Base-by-base conservation (phyloP, 2,113 vertebrate genomes). In the Ardeotis arabs region DNA sequence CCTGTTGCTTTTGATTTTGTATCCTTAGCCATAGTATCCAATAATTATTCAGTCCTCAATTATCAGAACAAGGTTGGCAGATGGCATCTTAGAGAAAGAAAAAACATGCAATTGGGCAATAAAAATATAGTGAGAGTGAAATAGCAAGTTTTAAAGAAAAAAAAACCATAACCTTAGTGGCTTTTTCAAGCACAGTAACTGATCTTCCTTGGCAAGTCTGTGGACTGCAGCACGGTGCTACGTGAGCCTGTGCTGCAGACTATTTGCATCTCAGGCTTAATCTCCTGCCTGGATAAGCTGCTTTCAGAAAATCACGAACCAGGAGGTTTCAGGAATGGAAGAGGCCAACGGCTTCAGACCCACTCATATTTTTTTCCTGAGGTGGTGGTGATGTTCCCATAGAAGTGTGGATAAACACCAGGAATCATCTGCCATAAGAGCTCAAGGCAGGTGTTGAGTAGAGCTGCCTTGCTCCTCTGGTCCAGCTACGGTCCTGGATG, bases 241-340 rank as follows among this genome's bases (percentile, higher is more conserved):
- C 2, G 3, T 66, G 64, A 94, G 64, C 84, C 64, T 59, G 41
- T 4, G 1, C 50, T 9, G 41, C 75, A 39, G 22, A 70, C 58
- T 31, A 18, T 88, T 83, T 88, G 28, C 35, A 45, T 84, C 87
- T 77, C 73, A 35, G 45, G 41, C 59, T 41, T 95, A 89, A 93
- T 91, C 87, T 89, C 60, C 93, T 2, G 3, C 69, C 73, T 4
- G 10, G 66, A 72, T 97, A 97, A 96, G 81, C 84, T 89, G 74
- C 92, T 91, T 97, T 87, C 4, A 9, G 84, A 81, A 89, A 95
- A 87, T 70, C 92, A 62, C 56, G 67, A 70, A 92, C 63, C 0
- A 0, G 62, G 75, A 60, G 24, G 9, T 69, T 94, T 89, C 44
- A 23, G 64, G 45, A 90, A 49, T 25, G 14, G 41, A 31, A 75